These are phyloP conservation scores for Falco columbarius DNA, from an alignment of 2,797 vertebrate species.

Conservation along the genomic window DNA sequence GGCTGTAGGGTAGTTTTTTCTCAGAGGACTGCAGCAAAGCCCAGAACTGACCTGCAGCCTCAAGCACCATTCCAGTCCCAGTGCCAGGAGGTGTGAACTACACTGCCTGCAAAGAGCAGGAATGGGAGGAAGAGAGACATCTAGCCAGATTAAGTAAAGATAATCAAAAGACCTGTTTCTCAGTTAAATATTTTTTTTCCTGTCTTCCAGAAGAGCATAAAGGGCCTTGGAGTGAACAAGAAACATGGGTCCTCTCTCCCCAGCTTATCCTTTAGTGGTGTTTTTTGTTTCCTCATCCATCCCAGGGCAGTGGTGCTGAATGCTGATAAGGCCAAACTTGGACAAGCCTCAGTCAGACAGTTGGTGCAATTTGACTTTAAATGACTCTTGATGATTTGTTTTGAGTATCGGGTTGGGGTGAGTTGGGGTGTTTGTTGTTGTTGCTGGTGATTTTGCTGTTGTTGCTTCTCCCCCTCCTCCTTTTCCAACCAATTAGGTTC, in stretches of 20 bases:
- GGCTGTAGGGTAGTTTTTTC: not conserved
- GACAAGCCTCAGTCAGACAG: constrained; percentile 44
- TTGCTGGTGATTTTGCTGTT: constrained; percentile 28
- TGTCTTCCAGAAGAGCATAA: not conserved
- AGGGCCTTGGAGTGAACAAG: not conserved
- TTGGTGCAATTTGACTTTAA: constrained; percentile 49
- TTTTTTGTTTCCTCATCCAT: not conserved
- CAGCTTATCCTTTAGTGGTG: not conserved
- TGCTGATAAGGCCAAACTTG: constrained; percentile 57
- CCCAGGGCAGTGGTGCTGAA: constrained; percentile 14
- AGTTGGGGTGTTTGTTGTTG: constrained; percentile 50
- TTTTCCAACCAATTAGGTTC: constrained; percentile 59
- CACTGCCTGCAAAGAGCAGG: not conserved
- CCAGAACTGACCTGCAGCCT: not conserved
- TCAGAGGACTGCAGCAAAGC: not conserved
- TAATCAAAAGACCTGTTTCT: not conserved
- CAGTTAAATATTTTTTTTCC: not conserved
- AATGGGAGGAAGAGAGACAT: not conserved
- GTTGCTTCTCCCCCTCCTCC: constrained; percentile 34
- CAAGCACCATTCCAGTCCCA: not conserved
- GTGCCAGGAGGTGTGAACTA: not conserved
- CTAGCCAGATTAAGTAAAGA: not conserved
- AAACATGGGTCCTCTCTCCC: not conserved
- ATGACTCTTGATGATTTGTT: constrained; percentile 55
- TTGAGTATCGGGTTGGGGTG: constrained; percentile 1